phyloP scores from a whole-genome alignment of 2,113 vertebrate genomes.

The Varanus salvator region DNA sequence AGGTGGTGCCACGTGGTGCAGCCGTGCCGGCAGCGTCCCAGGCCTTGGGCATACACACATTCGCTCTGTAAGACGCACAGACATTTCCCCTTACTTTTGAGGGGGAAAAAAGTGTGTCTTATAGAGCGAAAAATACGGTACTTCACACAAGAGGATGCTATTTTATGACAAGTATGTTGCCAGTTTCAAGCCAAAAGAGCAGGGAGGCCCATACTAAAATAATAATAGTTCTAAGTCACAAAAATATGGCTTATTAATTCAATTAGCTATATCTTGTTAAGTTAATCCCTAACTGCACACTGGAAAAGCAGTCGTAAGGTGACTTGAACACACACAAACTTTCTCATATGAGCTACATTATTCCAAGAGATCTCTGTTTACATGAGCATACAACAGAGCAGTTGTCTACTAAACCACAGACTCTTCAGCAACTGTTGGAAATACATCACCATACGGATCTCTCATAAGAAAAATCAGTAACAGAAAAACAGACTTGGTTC shows the following conservation, averaged over 20 bases:
- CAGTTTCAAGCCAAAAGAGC: not conserved
- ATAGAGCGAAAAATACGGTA: no score
- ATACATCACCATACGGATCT: not conserved
- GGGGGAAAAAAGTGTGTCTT: no score
- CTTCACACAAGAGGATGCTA: not conserved
- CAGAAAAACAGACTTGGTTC: conserved; percentile 20
- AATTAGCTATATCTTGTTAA: no score
- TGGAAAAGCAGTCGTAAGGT: no score
- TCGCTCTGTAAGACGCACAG: no score
- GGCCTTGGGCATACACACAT: no score
- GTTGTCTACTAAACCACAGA: not conserved
- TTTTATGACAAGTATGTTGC: not conserved
- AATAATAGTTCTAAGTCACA: not conserved
- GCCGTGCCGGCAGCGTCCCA: no score
- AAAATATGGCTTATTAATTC: no score
- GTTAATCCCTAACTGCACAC: no score
- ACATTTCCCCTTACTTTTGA: no score
- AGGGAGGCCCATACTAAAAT: not conserved
- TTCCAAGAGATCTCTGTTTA: not conserved
- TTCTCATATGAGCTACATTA: not conserved
- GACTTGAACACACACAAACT: not conserved
- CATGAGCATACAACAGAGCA: not conserved
- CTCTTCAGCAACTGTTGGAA: no score
- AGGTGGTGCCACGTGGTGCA: no score
- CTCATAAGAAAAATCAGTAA: conserved; percentile 29